Evolutionary conservation across 2,113 vertebrate genomes (phyloP).

Genomic region (Neogale vison): DNA sequence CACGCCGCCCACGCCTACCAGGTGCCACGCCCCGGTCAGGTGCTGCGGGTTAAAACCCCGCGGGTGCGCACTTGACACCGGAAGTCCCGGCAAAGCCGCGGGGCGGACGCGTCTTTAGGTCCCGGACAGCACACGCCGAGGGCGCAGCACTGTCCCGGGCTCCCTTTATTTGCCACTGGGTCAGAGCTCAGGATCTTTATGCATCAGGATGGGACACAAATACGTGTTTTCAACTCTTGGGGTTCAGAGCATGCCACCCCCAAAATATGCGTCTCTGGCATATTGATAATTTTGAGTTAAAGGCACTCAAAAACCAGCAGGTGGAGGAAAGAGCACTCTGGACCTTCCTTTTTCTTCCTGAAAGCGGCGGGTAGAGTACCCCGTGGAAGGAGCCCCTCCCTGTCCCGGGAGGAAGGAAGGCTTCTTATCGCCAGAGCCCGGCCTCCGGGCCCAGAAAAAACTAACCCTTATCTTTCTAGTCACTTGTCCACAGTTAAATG

Average conservation of each 20-base stretch:
- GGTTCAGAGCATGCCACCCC: neutral
- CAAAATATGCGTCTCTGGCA: neutral
- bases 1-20: neutral
- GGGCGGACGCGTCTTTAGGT: neutral
- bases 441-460: neutral
- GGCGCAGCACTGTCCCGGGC: neutral
- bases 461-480: neutral
- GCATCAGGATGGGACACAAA: neutral
- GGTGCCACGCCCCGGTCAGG: neutral
- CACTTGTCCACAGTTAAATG: neutral
- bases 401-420: neutral
- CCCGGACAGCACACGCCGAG: no score
- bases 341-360: neutral
- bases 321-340: neutral
- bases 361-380: neutral
- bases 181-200: neutral
- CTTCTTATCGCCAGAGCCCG: neutral
- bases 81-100: neutral
- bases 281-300: neutral
- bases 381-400: neutral
- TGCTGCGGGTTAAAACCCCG: neutral
- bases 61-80: rapidly evolving
- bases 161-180: neutral
- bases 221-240: neutral
- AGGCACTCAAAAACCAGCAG: neutral